Base-by-base conservation (phyloP, 2,113 vertebrate genomes). In the Dolichotis patagonum region DNA sequence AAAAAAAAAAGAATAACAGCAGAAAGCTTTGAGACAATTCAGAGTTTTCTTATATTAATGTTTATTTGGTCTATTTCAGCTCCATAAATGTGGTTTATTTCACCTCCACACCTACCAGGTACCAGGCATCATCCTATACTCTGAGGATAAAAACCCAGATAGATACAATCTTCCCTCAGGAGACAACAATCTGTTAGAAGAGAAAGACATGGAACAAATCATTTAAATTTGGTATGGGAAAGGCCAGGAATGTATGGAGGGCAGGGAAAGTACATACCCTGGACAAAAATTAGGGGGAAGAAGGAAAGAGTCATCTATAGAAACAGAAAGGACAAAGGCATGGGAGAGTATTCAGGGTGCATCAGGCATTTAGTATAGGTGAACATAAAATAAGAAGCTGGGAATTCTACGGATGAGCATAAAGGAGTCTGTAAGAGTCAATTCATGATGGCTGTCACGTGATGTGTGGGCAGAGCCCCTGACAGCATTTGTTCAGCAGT, bases 21-120 rank as follows among this genome's bases (percentile, higher is more conserved):
- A 83, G 46, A 56, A 94, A 83, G 43, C 54, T 83, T 75, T 81
- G 35, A 85, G 24, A 77, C 30, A 60, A 82, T 35, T 69, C 17
- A 12, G 60, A 75, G 4, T 54, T 75, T 91, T 46, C 81, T 93
- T 91, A 41, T 32, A 49, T 56, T 46, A 86, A 56, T 41, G 41
- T 14, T 92, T 88, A 63, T 67, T 93, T 52, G 46, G 49, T 92
- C 93, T 67, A 11, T 84, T 87, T 95, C 85, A 95, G 41, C 46
- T 67, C 54, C 26, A 71, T 46, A 35, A 75, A 73, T 4, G 4
- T 81, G 67, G 10, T 78, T 49, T 78, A 58, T 71, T 52, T 60
- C 41, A 75, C 1, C 41, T 28, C 38, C 77, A 43, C 78, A 62
- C 49, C 63, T 84, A 41, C 46, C 32, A 13, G 63, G 32, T 84